Evolutionary conservation across 2,888 invertebrate genomes (phyloP).

Genomic region (Amiota mariae): DNA sequence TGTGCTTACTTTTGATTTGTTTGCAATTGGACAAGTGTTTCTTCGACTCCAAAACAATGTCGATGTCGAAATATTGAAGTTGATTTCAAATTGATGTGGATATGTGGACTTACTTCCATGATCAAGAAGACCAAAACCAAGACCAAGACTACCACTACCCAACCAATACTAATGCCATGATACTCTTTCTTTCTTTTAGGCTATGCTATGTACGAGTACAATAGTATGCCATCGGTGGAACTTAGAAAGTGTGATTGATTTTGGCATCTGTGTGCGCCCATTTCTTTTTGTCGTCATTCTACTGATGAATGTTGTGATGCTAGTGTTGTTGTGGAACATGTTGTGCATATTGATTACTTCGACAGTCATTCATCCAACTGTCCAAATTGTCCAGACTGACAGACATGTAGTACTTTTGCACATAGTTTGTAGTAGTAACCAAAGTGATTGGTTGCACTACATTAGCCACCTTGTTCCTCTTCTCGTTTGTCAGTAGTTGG

Average conservation of each 20-base stretch:
- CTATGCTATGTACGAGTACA: too few species aligned
- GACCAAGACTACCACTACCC: not conserved
- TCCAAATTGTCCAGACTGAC: conserved; percentile 37
- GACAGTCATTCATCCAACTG: conserved; percentile 6
- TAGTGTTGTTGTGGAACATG: conserved; percentile 37
- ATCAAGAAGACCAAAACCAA: too few species aligned
- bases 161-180: not conserved
- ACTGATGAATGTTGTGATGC: conserved; percentile 51
- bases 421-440: too few species aligned
- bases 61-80: too few species aligned
- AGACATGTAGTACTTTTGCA: not conserved
- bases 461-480: too few species aligned
- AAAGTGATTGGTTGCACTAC: too few species aligned
- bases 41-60: too few species aligned
- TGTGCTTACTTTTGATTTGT: conserved; percentile 33
- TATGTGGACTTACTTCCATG: too few species aligned
- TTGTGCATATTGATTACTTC: conserved; percentile 53
- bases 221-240: conserved; percentile 35
- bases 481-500: too few species aligned
- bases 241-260: conserved; percentile 71
- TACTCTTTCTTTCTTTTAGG: not conserved
- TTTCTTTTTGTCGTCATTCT: conserved; percentile 63
- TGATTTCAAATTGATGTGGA: too few species aligned
- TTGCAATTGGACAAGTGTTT: conserved; percentile 35
- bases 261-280: conserved; percentile 63